Evolutionary conservation across 1,140 invertebrate genomes (phyloP), one percentile per base, ranked within the genome.

Genomic region (Drosophila melanica): DNA sequence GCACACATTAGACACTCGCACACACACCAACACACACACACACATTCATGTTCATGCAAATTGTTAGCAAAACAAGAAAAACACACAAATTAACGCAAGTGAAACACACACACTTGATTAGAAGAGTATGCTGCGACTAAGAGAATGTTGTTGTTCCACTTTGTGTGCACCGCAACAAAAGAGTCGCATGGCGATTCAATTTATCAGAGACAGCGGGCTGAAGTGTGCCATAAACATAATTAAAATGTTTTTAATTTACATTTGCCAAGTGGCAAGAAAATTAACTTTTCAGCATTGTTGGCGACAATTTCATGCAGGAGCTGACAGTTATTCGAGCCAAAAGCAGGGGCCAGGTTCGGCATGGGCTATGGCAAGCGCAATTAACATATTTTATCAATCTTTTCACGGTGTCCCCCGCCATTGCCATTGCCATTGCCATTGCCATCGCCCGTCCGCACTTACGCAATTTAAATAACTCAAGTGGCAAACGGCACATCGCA

Each of bases 341-440:
- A 4, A 33, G 27, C 27, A 23, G 44, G 59, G 16, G 2, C 9
- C 33, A 37, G n/a, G 33, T 48, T 57, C 20, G 18, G 48, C 11
- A n/a, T 45, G 42, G 16, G 66, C 37, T 33, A 47, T 64, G 78
- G 77, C 82, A 77, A 62, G 84, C 77, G 74, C 84, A 89, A 89
- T 89, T 89, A 89, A 89, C 84, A 89, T 89, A 89, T 89, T 89
- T 89, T 89, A 89, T 89, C 84, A 89, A 84, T 89, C 79, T 84
- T 89, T 84, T 79, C 55, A 62, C 62, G 62, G 63, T 65, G 65
- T 65, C 68, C 44, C 77, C 44, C 16, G 18, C 12, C 30, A 6
- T 4, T 18, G 8, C 10, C 27, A 6, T 1, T 4, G 10, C 47
- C 45, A 9, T 12, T 14, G 27, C 20, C 18, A 18, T 50, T 35